Percentiles rank a stretch among this genome's conserved stretches.
phyloP scores from a whole-genome alignment of 1,140 invertebrate genomes.

The Bathynomus jamesi region DNA sequence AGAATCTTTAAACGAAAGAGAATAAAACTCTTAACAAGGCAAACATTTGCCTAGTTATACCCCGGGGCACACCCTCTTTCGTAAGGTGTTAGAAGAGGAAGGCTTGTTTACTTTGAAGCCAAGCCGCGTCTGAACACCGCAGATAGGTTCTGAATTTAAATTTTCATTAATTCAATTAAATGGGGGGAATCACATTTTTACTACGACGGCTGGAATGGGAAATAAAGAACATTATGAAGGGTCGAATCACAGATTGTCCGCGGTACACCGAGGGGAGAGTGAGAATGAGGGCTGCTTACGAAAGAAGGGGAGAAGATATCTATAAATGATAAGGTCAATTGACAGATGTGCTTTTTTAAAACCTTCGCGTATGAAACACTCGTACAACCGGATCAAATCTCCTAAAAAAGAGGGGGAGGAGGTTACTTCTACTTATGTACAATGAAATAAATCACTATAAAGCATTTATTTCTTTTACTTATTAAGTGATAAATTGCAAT shows the following conservation, averaged over 20 bases:
- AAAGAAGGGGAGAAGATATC: neutral
- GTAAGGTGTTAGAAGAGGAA: no score
- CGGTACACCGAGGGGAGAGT: neutral
- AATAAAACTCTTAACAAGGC: no score
- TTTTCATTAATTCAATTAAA: slow-evolving; percentile 36
- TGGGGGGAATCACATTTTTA: slow-evolving; percentile 25
- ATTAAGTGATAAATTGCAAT: no score
- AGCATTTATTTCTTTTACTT: no score
- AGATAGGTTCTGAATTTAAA: slow-evolving; percentile 37
- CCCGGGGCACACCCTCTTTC: no score
- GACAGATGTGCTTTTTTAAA: neutral
- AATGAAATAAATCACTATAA: no score
- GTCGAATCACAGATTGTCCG: neutral
- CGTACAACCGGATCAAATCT: no score
- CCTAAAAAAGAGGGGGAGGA: no score
- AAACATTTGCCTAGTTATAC: no score
- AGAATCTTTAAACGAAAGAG: no score
- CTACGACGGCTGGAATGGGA: slow-evolving; percentile 2
- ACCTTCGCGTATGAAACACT: no score
- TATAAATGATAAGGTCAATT: neutral
- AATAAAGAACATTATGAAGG: neutral
- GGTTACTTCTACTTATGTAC: no score
- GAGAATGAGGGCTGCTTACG: neutral
- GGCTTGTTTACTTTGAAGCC: slow-evolving; percentile 28
- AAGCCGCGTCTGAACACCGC: slow-evolving; percentile 26